Evolutionary conservation across 2,797 vertebrate genomes (phyloP), one percentile per base, ranked within the genome.

Genomic region (Myotis pilosus): DNA sequence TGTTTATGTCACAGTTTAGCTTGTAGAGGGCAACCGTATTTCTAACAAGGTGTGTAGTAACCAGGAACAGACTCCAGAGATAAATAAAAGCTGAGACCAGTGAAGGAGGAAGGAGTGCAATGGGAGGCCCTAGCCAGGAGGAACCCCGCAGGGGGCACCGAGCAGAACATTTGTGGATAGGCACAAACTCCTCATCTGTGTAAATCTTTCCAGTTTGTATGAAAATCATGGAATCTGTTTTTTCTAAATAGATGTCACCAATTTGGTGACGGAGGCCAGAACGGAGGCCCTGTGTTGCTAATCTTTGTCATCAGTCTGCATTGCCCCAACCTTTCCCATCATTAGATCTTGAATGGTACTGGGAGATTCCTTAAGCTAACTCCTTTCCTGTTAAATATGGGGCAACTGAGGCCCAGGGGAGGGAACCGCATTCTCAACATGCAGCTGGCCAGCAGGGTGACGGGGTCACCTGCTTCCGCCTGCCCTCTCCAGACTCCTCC

Each of bases 401-500:
- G 36, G 28, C 44, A 20, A 64, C 30, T 3, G 30, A 82, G 53
- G 87, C 33, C 4, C 2, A 9, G 30, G 44, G 22, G 4, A 28
- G 19, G 51, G 84, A 64, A 23, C 22, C 47, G 8, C 11, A 1
- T 47, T 49, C 19, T 82, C 33, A 9, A 19, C 53, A 71, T 44
- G 36, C 17, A 75, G 53, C 11, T 17, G 11, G n/a, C 41, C 6
- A 20, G 71, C 55, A 71, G 33, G 55, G 33, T 33, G 47, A 30
- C n/a, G 8, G 4, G 15, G 30, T 55, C 19, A 11, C 6, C 12
- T 16, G 60, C 38, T 30, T 36, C 36, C 38, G 8, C 15, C 4
- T 4, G 1, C 28, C 12, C 1, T 16, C 2, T 8, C 47, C 0
- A 0, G 30, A 62, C 62, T 72, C 89, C 60, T 44, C 7, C 49